Conservation (phyloP, 2,888 invertebrate species). For the Acleris sparsana region DNA sequence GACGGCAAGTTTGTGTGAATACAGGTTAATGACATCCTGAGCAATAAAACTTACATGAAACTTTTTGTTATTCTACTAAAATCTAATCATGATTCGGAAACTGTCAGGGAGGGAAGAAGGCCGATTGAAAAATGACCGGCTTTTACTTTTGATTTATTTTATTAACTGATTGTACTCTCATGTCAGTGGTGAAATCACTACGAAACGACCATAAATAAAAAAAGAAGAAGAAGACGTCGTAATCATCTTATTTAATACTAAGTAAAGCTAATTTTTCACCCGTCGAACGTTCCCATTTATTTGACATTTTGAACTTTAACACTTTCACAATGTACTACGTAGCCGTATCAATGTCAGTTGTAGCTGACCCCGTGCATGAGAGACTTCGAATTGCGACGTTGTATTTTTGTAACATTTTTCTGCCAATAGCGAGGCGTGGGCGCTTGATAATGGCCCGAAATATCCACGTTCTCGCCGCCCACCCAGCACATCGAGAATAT, state of each 20-base stretch:
- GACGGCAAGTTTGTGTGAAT: too few relatives aligned
- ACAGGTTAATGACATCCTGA: too few relatives aligned
- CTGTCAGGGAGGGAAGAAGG: too few relatives aligned
- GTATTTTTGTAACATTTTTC: constrained; percentile 76
- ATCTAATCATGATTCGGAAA: too few relatives aligned
- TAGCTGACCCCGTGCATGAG: constrained; percentile 56
- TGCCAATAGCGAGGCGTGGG: constrained; percentile 74
- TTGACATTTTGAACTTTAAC: constrained; percentile 16
- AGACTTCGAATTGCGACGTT: constrained; percentile 63
- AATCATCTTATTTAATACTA: not conserved
- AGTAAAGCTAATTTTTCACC: constrained; percentile 6
- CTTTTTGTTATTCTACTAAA: too few relatives aligned
- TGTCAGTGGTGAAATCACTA: too few relatives aligned
- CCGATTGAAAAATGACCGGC: too few relatives aligned
- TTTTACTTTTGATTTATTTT: too few relatives aligned
- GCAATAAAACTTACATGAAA: too few relatives aligned
- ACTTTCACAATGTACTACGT: constrained; percentile 17
- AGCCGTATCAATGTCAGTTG: constrained; percentile 58
- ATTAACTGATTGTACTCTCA: too few relatives aligned
- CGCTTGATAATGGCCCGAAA: constrained; percentile 75
- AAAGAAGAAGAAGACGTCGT: too few relatives aligned
- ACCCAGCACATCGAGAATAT: constrained; percentile 67
- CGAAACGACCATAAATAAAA: too few relatives aligned
- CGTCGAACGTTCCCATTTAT: not conserved
- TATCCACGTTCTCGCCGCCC: constrained; percentile 73